These are phyloP conservation scores for Megaceryle maxima DNA, from an alignment of 2,113 vertebrate genomes.

Conservation along the genomic window DNA sequence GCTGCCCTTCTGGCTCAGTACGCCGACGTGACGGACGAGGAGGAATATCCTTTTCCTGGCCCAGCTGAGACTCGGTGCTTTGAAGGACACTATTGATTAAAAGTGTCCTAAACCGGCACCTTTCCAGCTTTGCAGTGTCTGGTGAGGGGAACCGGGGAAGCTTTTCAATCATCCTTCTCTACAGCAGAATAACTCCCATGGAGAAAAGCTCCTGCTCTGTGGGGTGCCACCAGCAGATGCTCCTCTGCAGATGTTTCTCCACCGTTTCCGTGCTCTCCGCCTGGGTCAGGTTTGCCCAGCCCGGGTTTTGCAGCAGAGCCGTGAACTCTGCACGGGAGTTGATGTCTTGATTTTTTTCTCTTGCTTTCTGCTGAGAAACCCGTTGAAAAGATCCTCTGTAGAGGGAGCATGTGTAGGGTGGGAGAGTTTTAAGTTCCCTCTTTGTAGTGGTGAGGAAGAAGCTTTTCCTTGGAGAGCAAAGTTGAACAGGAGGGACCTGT, in stretches of 20 bases:
- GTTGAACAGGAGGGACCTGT: fast-evolving
- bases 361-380: background rate
- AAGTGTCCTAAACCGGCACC: fast-evolving
- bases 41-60: conserved; percentile 94
- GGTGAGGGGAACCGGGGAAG: background rate
- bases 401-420: background rate
- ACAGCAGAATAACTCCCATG: fast-evolving
- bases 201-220: background rate
- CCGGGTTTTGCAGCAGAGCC: background rate
- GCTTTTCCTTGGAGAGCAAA: background rate
- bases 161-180: background rate
- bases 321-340: background rate
- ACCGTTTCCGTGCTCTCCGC: background rate
- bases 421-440: background rate
- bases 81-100: background rate
- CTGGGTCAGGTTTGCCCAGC: background rate
- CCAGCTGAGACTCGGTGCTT: fast-evolving
- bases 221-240: fast-evolving
- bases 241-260: background rate
- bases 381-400: background rate
- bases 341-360: no score
- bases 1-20: conserved; percentile 95
- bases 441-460: background rate
- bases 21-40: conserved; percentile 90
- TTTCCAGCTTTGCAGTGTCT: background rate